Evolutionary conservation across 92 coral and sea anemone species (phyloP), one percentile per base, ranked within the genome.

Genomic region (Paragorgia papillata): DNA sequence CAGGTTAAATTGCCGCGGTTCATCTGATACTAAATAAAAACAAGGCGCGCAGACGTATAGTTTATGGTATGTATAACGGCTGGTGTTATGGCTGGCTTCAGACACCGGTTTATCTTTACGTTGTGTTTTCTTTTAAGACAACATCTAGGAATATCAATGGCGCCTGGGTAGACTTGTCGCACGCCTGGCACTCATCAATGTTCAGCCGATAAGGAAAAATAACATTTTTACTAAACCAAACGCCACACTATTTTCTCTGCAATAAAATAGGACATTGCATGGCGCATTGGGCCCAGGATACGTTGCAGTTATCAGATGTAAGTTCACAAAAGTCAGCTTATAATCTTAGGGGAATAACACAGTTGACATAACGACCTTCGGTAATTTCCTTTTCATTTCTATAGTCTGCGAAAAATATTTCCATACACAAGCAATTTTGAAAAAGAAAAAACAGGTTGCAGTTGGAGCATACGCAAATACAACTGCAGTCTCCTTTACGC

Each of bases 41-140:
- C 60, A 27, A 44, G 29, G 21, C 17, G 9, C 15, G 2, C 53
- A 46, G 12, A 46, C 17, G 7, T 28, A 17, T 9, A 4, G 20
- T 34, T 44, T 27, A 27, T 33, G 43, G 75, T 14, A 68, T 68
- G 59, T 54, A 22, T 17, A 66, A 39, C 51, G 34, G 25, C 73
- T 39, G 75, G 24, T 68, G 29, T 46, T 68, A 68, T 68, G 58
- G 59, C 60, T 46, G 59, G 40, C 59, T 46, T 46, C 51, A 48
- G 74, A 19, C 58, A 67, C 4, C 57, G 18, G 27, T 24, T 68
- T 68, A 68, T 68, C 75, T 48, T 0, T 18, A 20, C 54, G 51
- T 46, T 24, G 32, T 68, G 75, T 68, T 68, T 68, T 46, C 75
- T 24, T 68, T 68, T 33, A 20, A 46, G 58, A 68, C 75, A 49